phyloP scores from a whole-genome alignment of 2,113 vertebrate species.

The Elachura formosa region DNA sequence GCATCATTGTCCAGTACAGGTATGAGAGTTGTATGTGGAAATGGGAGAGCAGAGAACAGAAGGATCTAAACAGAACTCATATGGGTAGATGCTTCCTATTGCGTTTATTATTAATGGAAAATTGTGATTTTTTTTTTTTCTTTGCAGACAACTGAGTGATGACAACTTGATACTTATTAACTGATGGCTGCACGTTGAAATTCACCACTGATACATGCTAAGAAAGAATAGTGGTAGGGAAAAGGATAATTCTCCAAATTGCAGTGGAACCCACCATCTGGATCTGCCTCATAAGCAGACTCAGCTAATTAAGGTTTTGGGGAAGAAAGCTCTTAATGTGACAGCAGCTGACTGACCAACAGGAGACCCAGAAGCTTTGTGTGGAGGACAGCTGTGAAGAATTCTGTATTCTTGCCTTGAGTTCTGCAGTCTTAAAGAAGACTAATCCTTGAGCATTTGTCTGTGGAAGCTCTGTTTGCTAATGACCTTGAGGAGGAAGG shows the following conservation, averaged over 20 bases:
- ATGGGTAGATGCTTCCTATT: neutral
- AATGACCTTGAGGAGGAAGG: neutral
- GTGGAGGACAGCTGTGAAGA: slow-evolving; percentile 10
- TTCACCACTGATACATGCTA: neutral
- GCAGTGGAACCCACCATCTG: neutral
- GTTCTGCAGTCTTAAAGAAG: neutral
- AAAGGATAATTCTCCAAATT: neutral
- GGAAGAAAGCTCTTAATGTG: neutral
- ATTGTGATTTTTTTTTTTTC: neutral
- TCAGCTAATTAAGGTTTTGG: neutral
- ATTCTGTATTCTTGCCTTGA: neutral
- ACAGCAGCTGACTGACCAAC: neutral
- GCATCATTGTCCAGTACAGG: neutral
- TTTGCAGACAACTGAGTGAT: slow-evolving; percentile 64
- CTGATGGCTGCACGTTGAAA: slow-evolving; percentile 5
- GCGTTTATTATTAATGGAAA: neutral
- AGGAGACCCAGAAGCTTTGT: neutral
- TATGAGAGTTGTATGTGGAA: neutral
- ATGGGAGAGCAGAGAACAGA: neutral
- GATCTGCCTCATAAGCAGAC: neutral
- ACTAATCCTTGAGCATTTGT: neutral
- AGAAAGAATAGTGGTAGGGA: neutral
- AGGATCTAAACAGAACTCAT: neutral
- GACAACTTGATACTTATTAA: slow-evolving; percentile 69
- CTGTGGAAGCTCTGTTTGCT: neutral